phyloP scores from a whole-genome alignment of 2,113 vertebrate species.

The Collichthys lucidus region DNA sequence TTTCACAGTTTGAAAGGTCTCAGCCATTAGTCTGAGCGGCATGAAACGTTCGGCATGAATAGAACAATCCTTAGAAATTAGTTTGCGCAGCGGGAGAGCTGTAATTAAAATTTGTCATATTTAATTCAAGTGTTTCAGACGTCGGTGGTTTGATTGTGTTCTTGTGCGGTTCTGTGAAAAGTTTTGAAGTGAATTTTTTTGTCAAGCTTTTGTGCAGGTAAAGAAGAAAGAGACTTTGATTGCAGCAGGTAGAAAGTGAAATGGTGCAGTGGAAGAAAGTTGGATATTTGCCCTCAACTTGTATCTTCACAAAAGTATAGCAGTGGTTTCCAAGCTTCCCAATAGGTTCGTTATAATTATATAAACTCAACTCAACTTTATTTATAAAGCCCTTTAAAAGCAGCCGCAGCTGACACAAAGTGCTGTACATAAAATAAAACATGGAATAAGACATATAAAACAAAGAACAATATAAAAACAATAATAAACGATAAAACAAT shows the following conservation, averaged over 20 bases:
- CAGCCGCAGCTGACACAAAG: no score
- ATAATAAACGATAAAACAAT: no score
- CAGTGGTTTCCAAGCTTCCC: neutral
- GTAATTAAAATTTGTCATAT: constrained; percentile 42
- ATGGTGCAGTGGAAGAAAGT: neutral
- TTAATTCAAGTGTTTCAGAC: constrained; percentile 29
- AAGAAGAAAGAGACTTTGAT: neutral
- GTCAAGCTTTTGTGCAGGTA: neutral
- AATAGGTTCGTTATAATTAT: neutral
- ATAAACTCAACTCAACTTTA: no score
- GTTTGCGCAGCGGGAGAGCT: constrained; percentile 19
- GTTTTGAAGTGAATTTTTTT: neutral
- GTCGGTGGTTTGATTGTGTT: constrained; percentile 1
- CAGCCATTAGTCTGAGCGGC: constrained; percentile 45
- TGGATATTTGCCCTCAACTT: neutral
- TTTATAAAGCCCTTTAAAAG: no score
- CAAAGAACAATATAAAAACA: no score
- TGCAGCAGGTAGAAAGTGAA: neutral
- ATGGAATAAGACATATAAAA: no score
- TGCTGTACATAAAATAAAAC: no score
- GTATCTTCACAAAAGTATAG: neutral
- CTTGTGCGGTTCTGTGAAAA: neutral
- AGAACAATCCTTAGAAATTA: constrained; percentile 25
- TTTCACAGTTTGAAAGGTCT: constrained; percentile 50
- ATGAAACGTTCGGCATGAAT: constrained; percentile 30